phyloP scores from a whole-genome alignment of 2,888 invertebrate genomes.

The Tillus elongatus region DNA sequence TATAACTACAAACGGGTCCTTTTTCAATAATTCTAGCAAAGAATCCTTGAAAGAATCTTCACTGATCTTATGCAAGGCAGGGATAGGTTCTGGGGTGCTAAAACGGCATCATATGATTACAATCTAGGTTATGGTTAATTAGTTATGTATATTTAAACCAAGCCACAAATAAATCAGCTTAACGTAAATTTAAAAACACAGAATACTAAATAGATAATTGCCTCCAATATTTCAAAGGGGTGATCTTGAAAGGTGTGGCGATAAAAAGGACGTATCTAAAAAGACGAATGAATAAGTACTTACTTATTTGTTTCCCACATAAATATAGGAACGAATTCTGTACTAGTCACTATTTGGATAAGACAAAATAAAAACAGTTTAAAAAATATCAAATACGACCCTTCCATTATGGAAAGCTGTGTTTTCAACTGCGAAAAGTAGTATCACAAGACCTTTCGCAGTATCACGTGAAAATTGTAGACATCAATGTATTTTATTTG shows the following conservation, averaged over 20 bases:
- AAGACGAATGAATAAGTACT: conserved; percentile 23
- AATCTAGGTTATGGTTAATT: too few relatives aligned
- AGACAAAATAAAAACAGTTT: neutral
- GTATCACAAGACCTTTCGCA: neutral
- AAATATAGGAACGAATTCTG: conserved; percentile 38
- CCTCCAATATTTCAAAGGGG: too few relatives aligned
- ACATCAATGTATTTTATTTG: too few relatives aligned
- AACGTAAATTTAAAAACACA: neutral
- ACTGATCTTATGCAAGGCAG: conserved; percentile 36
- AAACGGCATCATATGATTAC: too few relatives aligned
- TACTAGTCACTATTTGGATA: conserved; percentile 9
- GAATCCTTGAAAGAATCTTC: conserved; percentile 36
- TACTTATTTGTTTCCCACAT: conserved; percentile 38
- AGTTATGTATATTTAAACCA: neutral
- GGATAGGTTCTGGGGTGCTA: conserved; percentile 30
- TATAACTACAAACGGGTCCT: conserved; percentile 40
- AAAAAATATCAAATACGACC: neutral
- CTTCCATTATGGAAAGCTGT: conserved; percentile 2
- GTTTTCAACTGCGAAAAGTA: neutral
- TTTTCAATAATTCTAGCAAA: conserved; percentile 28
- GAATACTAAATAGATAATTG: too few relatives aligned
- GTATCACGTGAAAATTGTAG: conserved; percentile 12
- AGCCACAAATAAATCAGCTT: too few relatives aligned
- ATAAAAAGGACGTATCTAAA: conserved; percentile 16
- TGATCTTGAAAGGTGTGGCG: too few relatives aligned